phyloP scores from a whole-genome alignment of 2,888 invertebrate genomes.

The Cheilosia pagana region DNA sequence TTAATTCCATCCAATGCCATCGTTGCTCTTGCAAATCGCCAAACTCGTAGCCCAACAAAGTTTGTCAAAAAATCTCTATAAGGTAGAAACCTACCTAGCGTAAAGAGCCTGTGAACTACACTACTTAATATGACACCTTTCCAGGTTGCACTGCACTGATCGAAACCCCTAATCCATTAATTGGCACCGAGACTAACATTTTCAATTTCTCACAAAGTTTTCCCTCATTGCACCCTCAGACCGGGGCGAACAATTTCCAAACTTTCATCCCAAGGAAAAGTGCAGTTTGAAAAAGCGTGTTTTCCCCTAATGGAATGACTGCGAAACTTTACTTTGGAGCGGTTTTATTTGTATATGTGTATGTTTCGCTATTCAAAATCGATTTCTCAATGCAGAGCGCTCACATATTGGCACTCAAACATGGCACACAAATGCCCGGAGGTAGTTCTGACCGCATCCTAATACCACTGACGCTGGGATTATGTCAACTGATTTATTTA shows the following conservation, averaged over 20 bases:
- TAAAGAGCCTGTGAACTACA: not conserved
- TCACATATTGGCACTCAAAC: not conserved
- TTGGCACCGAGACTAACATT: slow-evolving; percentile 63
- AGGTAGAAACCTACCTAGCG: too few relatives aligned
- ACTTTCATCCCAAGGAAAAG: slow-evolving; percentile 59
- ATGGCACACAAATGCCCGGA: slow-evolving; percentile 44
- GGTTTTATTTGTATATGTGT: not conserved
- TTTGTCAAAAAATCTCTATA: too few relatives aligned
- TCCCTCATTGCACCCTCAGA: slow-evolving; percentile 27
- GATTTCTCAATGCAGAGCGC: slow-evolving; percentile 45
- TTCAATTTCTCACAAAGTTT: slow-evolving; percentile 66
- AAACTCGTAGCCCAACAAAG: too few relatives aligned
- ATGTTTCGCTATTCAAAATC: slow-evolving; percentile 47
- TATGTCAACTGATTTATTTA: slow-evolving; percentile 74
- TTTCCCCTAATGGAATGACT: slow-evolving; percentile 72
- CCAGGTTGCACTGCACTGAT: slow-evolving; percentile 43
- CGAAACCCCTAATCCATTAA: slow-evolving; percentile 66
- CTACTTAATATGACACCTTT: slow-evolving; percentile 28
- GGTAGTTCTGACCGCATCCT: slow-evolving; percentile 70
- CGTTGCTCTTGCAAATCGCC: too few relatives aligned
- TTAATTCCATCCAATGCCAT: too few relatives aligned
- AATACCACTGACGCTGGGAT: slow-evolving; percentile 72
- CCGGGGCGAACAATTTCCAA: slow-evolving; percentile 32
- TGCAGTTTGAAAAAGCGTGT: slow-evolving; percentile 47
- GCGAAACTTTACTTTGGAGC: slow-evolving; percentile 55